Percentiles rank a stretch among this genome's conserved stretches.
phyloP scores from a whole-genome alignment of 2,113 vertebrate species.

The Mormyrus iriodes region DNA sequence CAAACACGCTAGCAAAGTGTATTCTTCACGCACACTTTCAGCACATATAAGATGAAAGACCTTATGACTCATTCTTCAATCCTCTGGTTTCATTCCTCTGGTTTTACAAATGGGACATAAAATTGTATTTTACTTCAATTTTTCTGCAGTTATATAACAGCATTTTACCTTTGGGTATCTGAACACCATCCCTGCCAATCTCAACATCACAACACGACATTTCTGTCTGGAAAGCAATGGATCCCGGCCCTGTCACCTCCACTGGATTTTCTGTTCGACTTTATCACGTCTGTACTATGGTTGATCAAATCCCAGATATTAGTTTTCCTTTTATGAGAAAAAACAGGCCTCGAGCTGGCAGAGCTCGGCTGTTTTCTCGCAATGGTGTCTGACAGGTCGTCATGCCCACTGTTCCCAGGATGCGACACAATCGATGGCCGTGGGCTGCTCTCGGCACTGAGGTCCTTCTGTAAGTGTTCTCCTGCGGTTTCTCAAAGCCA shows the following conservation, averaged over 20 bases:
- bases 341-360: background rate
- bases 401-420: background rate
- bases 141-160: background rate
- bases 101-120: constrained; percentile 3
- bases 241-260: background rate
- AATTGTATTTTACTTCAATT: background rate
- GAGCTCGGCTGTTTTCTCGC: background rate
- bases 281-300: background rate
- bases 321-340: constrained; percentile 14
- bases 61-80: background rate
- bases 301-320: constrained; percentile 19
- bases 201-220: background rate
- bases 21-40: background rate
- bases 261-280: background rate
- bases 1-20: background rate
- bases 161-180: background rate
- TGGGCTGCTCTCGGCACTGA: background rate
- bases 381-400: background rate
- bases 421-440: background rate
- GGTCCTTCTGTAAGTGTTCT: background rate
- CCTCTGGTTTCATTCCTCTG: background rate
- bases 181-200: background rate
- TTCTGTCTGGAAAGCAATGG: background rate
- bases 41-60: background rate
- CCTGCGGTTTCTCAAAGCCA: background rate